Evolutionary conservation across 2,888 invertebrate species (phyloP).

Genomic region (Drosophila emarginata): DNA sequence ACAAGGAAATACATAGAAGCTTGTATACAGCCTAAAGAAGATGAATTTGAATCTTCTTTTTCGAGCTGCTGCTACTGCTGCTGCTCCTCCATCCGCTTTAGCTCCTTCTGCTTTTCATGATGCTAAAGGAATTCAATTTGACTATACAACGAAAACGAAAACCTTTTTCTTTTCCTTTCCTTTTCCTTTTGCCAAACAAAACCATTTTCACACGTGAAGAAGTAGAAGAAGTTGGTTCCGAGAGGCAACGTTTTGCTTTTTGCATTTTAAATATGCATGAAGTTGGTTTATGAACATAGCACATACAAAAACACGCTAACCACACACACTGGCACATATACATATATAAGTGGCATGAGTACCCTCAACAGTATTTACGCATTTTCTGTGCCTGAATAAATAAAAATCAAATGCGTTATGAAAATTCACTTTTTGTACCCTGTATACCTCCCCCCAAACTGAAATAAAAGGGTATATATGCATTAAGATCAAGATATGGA

Average conservation of each 20-base stretch:
- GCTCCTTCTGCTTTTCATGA: not conserved
- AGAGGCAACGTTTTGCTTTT: conserved; percentile 44
- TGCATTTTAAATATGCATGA: conserved; percentile 65
- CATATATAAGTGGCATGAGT: conserved; percentile 1
- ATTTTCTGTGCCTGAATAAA: conserved; percentile 35
- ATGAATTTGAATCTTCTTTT: not conserved
- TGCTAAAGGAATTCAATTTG: conserved; percentile 5
- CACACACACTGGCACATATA: conserved; percentile 15
- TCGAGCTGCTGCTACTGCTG: not conserved
- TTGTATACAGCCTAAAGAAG: not conserved
- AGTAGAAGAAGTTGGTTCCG: conserved; percentile 18
- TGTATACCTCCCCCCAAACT: not conserved
- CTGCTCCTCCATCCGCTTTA: not conserved
- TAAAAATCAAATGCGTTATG: conserved; percentile 47
- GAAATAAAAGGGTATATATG: not conserved
- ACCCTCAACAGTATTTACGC: conserved; percentile 15
- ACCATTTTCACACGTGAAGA: conserved; percentile 61
- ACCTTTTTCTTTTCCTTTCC: conserved; percentile 35
- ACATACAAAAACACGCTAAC: conserved; percentile 31
- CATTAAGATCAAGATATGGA: too few species aligned
- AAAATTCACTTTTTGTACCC: conserved; percentile 25
- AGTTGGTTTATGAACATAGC: conserved; percentile 50
- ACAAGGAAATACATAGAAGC: not conserved
- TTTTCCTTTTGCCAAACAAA: conserved; percentile 45
- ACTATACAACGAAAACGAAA: conserved; percentile 2